These are phyloP conservation scores for Branchipolynoe longqiensis DNA, from an alignment of 2,888 invertebrate species.

Conservation along the genomic window DNA sequence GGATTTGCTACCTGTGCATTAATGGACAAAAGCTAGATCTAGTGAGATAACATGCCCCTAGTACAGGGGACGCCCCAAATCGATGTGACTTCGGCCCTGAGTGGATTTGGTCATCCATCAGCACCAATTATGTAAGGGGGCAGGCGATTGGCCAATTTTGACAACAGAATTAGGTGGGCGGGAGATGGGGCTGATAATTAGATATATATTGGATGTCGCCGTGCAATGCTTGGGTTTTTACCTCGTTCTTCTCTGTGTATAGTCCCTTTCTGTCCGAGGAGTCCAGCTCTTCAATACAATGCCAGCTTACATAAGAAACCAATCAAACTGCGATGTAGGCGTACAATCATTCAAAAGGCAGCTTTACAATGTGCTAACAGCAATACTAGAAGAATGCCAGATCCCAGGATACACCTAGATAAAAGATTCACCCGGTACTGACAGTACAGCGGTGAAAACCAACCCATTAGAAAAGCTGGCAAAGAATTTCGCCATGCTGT, in stretches of 20 bases:
- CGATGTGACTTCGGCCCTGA: slow-evolving; percentile 10
- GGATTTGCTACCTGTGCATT: not conserved
- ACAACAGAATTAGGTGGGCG: not conserved
- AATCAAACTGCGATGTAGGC: not conserved
- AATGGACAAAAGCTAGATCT: not conserved
- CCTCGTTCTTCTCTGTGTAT: not conserved
- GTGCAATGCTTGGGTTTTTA: not conserved
- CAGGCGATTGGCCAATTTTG: slow-evolving; percentile 30
- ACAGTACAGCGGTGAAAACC: too few relatives aligned
- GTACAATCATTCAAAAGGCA: too few relatives aligned
- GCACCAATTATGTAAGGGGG: slow-evolving; percentile 17
- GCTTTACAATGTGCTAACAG: not conserved
- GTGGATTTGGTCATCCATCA: slow-evolving; percentile 7
- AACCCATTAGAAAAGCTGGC: too few relatives aligned
- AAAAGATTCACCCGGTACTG: too few relatives aligned
- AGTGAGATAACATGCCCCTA: not conserved
- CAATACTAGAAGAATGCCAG: not conserved
- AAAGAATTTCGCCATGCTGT: too few relatives aligned
- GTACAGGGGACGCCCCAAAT: not conserved
- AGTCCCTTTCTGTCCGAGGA: too few relatives aligned
- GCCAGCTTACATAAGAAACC: too few relatives aligned
- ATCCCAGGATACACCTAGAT: too few relatives aligned
- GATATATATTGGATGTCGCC: not conserved
- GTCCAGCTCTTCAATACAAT: too few relatives aligned
- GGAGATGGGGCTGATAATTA: slow-evolving; percentile 3